A percentile compares a stretch with the other conserved stretches of the same genome.
Evolutionary conservation across 2,888 invertebrate species (phyloP).

Genomic region (Agriotes lineatus): DNA sequence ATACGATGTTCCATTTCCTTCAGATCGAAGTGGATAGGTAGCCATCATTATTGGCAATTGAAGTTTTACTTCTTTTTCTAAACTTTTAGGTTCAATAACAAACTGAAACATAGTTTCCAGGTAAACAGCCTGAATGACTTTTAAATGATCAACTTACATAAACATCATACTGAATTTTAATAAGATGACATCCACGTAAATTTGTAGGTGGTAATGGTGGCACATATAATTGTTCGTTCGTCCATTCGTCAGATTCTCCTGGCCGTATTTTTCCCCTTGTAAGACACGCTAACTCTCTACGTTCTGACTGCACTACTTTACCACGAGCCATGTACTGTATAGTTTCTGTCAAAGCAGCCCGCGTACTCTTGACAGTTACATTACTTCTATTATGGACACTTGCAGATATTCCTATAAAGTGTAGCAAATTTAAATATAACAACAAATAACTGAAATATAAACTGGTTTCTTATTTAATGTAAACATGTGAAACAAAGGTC

Average conservation of each 20-base stretch:
- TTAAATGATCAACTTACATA: constrained; percentile 75
- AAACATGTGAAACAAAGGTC: no score
- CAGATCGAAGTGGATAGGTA: constrained; percentile 86
- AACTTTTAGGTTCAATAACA: constrained; percentile 89
- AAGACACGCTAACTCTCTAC: constrained; percentile 84
- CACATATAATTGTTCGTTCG: constrained; percentile 89
- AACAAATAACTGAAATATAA: not conserved
- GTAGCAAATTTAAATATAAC: no score
- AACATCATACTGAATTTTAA: constrained; percentile 93
- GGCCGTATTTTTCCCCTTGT: constrained; percentile 85
- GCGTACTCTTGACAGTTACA: constrained; percentile 86
- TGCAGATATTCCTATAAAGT: constrained; percentile 74
- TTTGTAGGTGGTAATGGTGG: constrained; percentile 96
- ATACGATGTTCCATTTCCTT: constrained; percentile 75
- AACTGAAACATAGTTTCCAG: constrained; percentile 71
- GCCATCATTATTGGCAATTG: constrained; percentile 93
- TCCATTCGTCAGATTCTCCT: constrained; percentile 87
- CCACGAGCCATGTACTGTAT: constrained; percentile 90
- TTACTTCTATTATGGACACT: constrained; percentile 87
- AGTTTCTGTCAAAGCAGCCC: constrained; percentile 89
- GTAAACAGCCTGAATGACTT: not conserved
- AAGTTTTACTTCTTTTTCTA: constrained; percentile 92
- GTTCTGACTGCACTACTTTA: constrained; percentile 88
- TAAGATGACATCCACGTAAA: constrained; percentile 92
- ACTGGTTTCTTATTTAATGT: no score